Conservation (phyloP, 2,113 vertebrate species). For the Eonycteris spelaea region DNA sequence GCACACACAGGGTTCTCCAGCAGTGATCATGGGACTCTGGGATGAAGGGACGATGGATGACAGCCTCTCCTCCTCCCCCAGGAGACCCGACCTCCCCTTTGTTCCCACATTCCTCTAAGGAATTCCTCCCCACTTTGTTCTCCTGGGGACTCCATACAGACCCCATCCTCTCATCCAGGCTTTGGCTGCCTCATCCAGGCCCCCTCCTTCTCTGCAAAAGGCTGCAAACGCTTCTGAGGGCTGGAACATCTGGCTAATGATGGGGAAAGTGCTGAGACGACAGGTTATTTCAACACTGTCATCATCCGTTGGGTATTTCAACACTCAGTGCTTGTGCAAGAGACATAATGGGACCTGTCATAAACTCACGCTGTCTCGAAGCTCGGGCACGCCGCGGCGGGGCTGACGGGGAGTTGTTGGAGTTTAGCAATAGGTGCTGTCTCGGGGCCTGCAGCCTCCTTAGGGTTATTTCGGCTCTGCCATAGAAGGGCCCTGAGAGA, state of each 20-base stretch:
- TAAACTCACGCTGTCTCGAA: slow-evolving; percentile 59
- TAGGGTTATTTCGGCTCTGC: slow-evolving; percentile 46
- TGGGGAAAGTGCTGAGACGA: slow-evolving; percentile 75
- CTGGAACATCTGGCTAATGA: slow-evolving; percentile 73
- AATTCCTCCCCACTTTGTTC: neutral
- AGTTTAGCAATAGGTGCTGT: slow-evolving; percentile 55
- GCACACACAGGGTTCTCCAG: neutral
- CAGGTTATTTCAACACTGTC: slow-evolving; percentile 77
- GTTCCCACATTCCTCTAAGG: neutral
- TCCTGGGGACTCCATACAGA: neutral
- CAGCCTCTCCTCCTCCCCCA: neutral
- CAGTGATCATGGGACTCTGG: neutral
- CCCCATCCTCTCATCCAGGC: neutral
- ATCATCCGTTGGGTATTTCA: slow-evolving; percentile 75
- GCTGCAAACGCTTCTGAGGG: slow-evolving; percentile 34
- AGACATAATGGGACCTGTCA: slow-evolving; percentile 73
- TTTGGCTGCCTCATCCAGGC: neutral
- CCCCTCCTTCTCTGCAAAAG: slow-evolving; percentile 2
- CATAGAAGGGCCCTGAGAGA: neutral
- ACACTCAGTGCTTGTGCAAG: slow-evolving; percentile 76
- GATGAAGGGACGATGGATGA: neutral
- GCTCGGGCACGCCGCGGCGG: slow-evolving; percentile 58
- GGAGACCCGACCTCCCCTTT: no score
- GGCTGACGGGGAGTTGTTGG: slow-evolving; percentile 20
- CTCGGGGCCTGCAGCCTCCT: slow-evolving; percentile 46